These are phyloP conservation scores for Trissolcus brochymenae DNA, from an alignment of 2,888 invertebrate species.

Conservation along the genomic window DNA sequence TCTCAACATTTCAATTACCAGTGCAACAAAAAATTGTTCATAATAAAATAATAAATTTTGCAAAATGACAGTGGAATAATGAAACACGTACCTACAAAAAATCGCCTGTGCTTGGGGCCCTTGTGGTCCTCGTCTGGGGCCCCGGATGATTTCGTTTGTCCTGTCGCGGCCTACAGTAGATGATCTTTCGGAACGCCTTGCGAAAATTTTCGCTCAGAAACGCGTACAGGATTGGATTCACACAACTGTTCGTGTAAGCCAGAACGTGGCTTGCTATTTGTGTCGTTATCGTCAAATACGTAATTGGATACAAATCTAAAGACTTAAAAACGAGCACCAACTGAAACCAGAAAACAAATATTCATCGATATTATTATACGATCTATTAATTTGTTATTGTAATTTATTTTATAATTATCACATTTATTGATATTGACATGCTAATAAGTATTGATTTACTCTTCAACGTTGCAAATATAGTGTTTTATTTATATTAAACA, in stretches of 20 bases:
- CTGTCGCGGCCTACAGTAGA: constrained; percentile 79
- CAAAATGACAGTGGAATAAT: neutral
- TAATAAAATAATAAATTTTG: too few species aligned
- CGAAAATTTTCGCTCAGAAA: constrained; percentile 96
- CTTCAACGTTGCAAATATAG: too few species aligned
- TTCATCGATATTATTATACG: too few species aligned
- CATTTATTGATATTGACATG: too few species aligned
- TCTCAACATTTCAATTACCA: too few species aligned
- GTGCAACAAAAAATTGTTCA: too few species aligned
- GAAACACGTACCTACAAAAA: constrained; percentile 78
- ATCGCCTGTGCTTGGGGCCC: constrained; percentile 83
- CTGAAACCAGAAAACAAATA: constrained; percentile 78
- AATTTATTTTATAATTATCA: too few species aligned
- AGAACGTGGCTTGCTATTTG: constrained; percentile 88
- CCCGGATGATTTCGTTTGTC: constrained; percentile 77
- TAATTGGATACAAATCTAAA: constrained; percentile 83
- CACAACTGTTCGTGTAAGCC: constrained; percentile 95
- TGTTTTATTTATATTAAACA: too few species aligned
- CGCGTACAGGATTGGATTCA: constrained; percentile 96
- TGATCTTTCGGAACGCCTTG: constrained; percentile 88
- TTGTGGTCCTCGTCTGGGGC: constrained; percentile 82
- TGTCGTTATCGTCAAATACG: constrained; percentile 82
- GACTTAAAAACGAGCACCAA: constrained; percentile 88
- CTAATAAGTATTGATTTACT: too few species aligned
- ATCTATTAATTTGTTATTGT: too few species aligned